Evolutionary conservation across 2,888 invertebrate genomes (phyloP), one percentile per base, ranked within the genome.

Genomic region (Deroplatys truncata): DNA sequence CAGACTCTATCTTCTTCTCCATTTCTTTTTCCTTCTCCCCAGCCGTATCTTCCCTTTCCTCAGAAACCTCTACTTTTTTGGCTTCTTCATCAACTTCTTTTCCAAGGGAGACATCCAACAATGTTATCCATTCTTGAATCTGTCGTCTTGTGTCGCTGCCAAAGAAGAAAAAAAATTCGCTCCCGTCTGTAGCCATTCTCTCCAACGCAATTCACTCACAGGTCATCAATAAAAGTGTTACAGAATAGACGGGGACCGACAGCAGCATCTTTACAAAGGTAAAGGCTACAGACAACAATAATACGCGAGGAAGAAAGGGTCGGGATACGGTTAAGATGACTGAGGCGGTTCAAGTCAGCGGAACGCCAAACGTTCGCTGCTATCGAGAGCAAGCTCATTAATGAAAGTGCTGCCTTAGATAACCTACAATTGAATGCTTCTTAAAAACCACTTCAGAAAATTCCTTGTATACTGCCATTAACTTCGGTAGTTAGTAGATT

Each of bases 171-270:
- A 72, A 43, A 72, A 72, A 72, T 2, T 20, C 56, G 56, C 20
- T 72, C 56, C 56, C 56, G 56, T 72, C 56, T 72, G 56, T 72
- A 72, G 56, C 56, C 56, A 72, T 72, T 28, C 86, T 56, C 49
- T 56, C 43, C 72, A 31, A 72, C 82, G 56, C 86, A 86, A 86
- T 86, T 86, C 86, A 82, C 86, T 86, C 28, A 82, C 72, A 82
- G 86, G 86, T 86, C 86, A 86, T 86, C 86, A 86, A 82, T 86
- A 86, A 86, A 86, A 86, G 86, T 31, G 86, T 85, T 49, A 85
- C 85, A 85, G 85, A 85, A 85, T 49, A 49, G 85, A 85, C 85
- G 56, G 85, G 85, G 13, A 85, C 28, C 56, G 35, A 85, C 84
- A 84, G 29, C 84, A 84, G 15, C 49, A 20, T 72, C 56, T 72